Percentiles rank a stretch among this genome's conserved stretches.
phyloP scores from a whole-genome alignment of 1,140 invertebrate genomes.

The Onthophagus taurus region DNA sequence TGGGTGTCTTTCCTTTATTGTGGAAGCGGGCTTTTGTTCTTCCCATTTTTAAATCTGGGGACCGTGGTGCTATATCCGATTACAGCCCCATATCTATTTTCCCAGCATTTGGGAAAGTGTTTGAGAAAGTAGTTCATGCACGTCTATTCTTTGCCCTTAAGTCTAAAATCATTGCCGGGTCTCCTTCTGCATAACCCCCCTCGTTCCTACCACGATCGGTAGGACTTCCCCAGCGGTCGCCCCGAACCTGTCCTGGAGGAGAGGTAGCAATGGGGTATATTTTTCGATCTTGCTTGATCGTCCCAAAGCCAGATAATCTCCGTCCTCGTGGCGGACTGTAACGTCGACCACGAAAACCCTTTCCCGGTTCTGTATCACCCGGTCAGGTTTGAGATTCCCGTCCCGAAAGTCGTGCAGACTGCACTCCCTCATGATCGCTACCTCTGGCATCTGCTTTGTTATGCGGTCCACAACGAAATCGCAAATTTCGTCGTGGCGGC shows the following conservation, averaged over 20 bases:
- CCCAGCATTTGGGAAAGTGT: no score
- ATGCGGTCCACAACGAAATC: conserved; percentile 19
- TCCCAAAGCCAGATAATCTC: conserved; percentile 18
- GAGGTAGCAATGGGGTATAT: conserved; percentile 20
- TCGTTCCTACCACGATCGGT: conserved; percentile 29
- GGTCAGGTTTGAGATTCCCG: conserved; percentile 23
- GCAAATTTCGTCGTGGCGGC: conserved; percentile 23
- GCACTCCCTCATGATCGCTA: conserved; percentile 17
- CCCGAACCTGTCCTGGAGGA: conserved; percentile 14
- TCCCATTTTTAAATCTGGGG: no score
- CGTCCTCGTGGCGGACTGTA: conserved; percentile 32
- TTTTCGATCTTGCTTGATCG: conserved; percentile 17
- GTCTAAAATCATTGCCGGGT: no score
- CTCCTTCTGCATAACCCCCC: conserved; percentile 29
- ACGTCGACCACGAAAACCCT: conserved; percentile 28
- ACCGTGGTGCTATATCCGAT: no score
- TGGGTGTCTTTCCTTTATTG: no score
- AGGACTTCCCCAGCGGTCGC: conserved; percentile 18
- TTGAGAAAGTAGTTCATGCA: no score
- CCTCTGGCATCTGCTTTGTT: conserved; percentile 5
- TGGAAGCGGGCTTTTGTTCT: no score
- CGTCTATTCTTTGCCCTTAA: no score
- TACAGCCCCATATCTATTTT: no score
- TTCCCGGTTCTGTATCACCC: conserved; percentile 19
- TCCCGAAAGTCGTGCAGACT: conserved; percentile 4